Evolutionary conservation across 2,113 vertebrate genomes (phyloP), one percentile per base, ranked within the genome.

Genomic region (Corythornis cristatus): DNA sequence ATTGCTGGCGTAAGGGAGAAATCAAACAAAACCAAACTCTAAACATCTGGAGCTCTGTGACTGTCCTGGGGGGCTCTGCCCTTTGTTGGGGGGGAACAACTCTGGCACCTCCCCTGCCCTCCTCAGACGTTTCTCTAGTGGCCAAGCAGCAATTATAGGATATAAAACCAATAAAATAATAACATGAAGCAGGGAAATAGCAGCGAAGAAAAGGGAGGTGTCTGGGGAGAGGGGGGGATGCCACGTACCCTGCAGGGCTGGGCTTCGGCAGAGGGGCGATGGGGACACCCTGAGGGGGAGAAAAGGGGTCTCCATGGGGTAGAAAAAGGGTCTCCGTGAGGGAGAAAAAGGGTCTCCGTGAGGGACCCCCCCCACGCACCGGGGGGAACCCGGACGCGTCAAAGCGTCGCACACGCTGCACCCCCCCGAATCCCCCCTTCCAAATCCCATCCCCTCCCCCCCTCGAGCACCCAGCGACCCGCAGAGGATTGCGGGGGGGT

Each of bases 201-300:
- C 6, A 17, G 48, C 9, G 17, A 74, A 15, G 8, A 25, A 46
- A 42, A 48, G 8, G 8, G 3, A 22, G 2, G 11, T 17, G 12
- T 35, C 8, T 18, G 35, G 35, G 35, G 25, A 54, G 28, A 19
- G 1, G 19, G 1, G 4, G 15, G 8, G 42, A 66, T 33, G 67
- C 4, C 18, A 22, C 33, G 8, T 2, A 25, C 23, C 33, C 6
- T n/a, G 16, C 28, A 11, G 50, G n/a, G 56, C 14, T 31, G 8
- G 37, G 57, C 35, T 53, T 17, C 45, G n/a, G 33, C 48, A 54
- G 19, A 17, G 31, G 43, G 46, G 10, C 18, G 66, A 68, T 35
- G 15, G 19, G 31, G 26, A 15, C 5, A 3, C 3, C 19, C 3
- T 8, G 5, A 1, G 12, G 1, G 11, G 3, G 21, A 13, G 6